Conservation (phyloP, 1,140 invertebrate species). For the Neuroterus valhalla region DNA sequence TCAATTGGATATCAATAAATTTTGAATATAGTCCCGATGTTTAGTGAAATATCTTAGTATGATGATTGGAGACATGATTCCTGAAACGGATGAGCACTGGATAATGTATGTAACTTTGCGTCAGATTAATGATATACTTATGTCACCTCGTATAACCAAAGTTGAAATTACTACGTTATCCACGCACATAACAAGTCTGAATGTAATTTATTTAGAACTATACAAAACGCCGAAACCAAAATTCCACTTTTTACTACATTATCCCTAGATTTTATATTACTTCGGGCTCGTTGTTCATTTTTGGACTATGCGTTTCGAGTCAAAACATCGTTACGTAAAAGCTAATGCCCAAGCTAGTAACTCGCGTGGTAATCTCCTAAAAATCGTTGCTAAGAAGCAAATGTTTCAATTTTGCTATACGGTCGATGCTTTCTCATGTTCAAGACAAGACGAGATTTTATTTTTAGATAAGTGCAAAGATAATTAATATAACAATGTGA, state of each 20-base stretch:
- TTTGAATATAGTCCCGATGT: background rate
- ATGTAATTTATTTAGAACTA: background rate
- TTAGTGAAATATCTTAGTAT: background rate
- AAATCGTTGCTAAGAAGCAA: background rate
- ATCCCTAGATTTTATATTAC: conserved; percentile 8
- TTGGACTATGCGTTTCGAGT: conserved; percentile 28
- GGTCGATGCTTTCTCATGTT: too few species aligned
- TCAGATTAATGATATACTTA: conserved; percentile 31
- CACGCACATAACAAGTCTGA: background rate
- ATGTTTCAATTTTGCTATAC: too few species aligned
- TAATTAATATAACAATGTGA: too few species aligned
- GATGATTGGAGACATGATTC: background rate
- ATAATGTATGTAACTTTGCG: conserved; percentile 12
- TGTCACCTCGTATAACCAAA: background rate
- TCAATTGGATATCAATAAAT: conserved; percentile 5
- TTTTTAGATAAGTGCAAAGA: too few species aligned
- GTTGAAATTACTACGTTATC: background rate
- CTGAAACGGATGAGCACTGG: conserved; percentile 4
- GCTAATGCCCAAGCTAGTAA: background rate
- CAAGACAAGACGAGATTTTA: too few species aligned
- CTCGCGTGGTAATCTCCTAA: background rate
- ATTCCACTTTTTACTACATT: conserved; percentile 21
- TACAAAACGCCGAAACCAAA: conserved; percentile 21
- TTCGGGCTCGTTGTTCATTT: conserved; percentile 16
- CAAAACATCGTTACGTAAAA: background rate